A percentile compares a stretch with the other conserved stretches of the same genome.
phyloP scores from a whole-genome alignment of 2,113 vertebrate species.

The Lamprologus ornatipinnis region DNA sequence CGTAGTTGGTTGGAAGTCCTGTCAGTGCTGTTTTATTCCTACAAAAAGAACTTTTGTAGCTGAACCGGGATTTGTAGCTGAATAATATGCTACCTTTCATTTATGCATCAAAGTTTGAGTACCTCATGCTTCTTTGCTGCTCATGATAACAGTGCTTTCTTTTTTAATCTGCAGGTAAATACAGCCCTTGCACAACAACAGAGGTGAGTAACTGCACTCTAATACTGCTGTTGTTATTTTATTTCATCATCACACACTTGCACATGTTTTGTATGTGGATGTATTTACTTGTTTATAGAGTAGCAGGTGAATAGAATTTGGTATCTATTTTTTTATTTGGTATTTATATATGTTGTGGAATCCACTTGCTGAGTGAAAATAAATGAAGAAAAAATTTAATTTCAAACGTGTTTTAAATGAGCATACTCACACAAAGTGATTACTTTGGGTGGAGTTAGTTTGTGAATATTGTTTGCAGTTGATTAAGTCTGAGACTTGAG shows the following conservation, averaged over 20 bases:
- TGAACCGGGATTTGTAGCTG: background rate
- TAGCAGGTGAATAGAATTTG: background rate
- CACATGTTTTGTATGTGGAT: background rate
- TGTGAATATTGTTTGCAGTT: background rate
- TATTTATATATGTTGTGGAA: background rate
- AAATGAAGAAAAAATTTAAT: background rate
- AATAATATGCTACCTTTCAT: background rate
- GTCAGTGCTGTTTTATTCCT: background rate
- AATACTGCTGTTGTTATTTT: background rate
- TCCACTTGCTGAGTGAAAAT: background rate
- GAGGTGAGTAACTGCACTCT: conserved; percentile 76
- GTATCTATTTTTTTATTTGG: background rate
- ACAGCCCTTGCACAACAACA: conserved; percentile 74
- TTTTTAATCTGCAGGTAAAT: conserved; percentile 75
- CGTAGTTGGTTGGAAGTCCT: background rate
- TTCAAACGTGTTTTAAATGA: background rate
- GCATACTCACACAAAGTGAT: background rate
- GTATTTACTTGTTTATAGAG: background rate
- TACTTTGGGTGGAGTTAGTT: background rate
- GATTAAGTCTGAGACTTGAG: background rate
- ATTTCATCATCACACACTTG: background rate
- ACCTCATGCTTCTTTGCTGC: background rate
- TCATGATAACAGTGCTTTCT: background rate
- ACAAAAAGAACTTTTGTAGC: background rate
- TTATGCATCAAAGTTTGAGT: background rate